These are phyloP conservation scores for Linepithema humile DNA, from an alignment of 1,140 invertebrate genomes.

Conservation along the genomic window DNA sequence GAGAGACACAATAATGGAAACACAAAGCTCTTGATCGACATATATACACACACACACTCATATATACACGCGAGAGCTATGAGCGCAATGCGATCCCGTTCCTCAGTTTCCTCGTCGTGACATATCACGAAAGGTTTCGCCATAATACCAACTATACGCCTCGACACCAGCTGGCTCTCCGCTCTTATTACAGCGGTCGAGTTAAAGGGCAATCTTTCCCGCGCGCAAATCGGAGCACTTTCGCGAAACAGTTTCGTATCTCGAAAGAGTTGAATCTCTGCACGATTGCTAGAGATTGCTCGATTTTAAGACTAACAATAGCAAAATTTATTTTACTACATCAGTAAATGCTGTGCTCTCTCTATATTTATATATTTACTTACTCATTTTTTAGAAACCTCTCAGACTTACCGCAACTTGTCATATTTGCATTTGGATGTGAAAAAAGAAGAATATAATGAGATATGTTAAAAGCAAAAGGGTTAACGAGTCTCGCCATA, in stretches of 20 bases:
- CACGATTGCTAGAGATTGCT: neutral
- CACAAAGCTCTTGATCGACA: constrained; percentile 44
- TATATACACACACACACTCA: constrained; percentile 1
- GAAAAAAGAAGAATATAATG: neutral
- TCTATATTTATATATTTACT: too few species aligned
- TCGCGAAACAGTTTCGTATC: constrained; percentile 62
- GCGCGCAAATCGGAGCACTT: constrained; percentile 64
- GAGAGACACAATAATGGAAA: constrained; percentile 50
- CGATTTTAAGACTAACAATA: neutral
- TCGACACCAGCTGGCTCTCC: constrained; percentile 58
- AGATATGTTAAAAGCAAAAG: neutral
- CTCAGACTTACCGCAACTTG: neutral
- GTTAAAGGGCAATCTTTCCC: constrained; percentile 71
- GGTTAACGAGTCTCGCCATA: constrained; percentile 32
- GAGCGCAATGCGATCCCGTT: constrained; percentile 64
- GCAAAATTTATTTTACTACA: neutral
- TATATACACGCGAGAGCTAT: constrained; percentile 6
- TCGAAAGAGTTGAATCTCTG: neutral
- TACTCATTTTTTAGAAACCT: neutral
- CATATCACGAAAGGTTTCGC: constrained; percentile 80
- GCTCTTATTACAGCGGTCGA: constrained; percentile 73
- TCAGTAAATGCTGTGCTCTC: neutral
- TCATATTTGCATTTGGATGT: neutral
- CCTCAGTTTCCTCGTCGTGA: constrained; percentile 71
- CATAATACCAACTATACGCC: constrained; percentile 70